A percentile compares a stretch with the other conserved stretches of the same genome.
Conservation (phyloP, 2,113 vertebrate genomes). For the Piprites chloris region DNA sequence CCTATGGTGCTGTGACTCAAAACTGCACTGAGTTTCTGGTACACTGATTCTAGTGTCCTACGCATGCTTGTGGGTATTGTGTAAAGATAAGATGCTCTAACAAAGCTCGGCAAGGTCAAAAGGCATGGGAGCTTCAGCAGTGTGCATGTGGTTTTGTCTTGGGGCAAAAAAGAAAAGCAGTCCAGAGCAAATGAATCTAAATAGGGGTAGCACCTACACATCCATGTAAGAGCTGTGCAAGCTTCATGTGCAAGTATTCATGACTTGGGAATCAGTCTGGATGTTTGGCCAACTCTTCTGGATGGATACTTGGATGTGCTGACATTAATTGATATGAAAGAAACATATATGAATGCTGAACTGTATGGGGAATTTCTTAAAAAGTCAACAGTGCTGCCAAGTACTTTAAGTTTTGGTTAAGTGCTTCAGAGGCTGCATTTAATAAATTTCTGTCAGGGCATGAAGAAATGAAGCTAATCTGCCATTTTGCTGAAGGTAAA, state of each 20-base stretch:
- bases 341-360: background rate
- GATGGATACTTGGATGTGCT: background rate
- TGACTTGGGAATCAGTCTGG: background rate
- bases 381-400: background rate
- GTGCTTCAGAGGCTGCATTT: background rate
- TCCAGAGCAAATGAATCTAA: constrained; percentile 18
- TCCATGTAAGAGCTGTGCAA: background rate
- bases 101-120: constrained; percentile 62
- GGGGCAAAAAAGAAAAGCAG: background rate
- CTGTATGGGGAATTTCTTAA: background rate
- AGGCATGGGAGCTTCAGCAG: constrained; percentile 58
- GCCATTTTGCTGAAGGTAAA: background rate
- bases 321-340: background rate
- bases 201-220: background rate
- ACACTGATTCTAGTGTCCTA: constrained; percentile 52
- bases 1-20: constrained; percentile 61
- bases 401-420: background rate
- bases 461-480: background rate
- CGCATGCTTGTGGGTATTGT: constrained; percentile 50
- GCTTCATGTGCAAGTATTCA: too few species aligned
- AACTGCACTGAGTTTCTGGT: constrained; percentile 45
- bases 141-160: constrained; percentile 18
- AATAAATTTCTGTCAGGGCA: background rate
- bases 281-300: background rate
- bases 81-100: constrained; percentile 61